Evolutionary conservation across 2,888 invertebrate species (phyloP), one percentile per base, ranked within the genome.

Genomic region (Caradrina clavipalpis): DNA sequence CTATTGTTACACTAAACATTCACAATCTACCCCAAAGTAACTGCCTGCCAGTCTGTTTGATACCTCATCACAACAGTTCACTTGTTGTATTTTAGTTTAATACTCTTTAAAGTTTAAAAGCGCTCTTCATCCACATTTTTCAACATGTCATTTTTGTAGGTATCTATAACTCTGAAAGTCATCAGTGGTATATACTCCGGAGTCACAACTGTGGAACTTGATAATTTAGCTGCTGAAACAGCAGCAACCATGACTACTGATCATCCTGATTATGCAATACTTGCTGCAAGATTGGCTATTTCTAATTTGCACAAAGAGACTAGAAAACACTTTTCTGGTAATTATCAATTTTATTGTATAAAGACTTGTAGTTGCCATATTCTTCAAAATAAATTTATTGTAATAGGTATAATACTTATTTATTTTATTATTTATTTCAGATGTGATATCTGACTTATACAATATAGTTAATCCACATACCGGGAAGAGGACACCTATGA

Each of bases 271-370:
- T 99, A 99, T 96, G 99, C 98, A 7, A 96, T 98, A 71, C 94
- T 98, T 62, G 98, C 98, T 64, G 98, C 98, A 4, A 97, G 99
- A 82, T 98, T 99, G 87, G 99, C 99, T 10, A 98, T 99, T 55
- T 99, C 99, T 1, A 99, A 99, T 96, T 96, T 99, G 73, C 99
- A 99, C 89, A 99, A 99, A 90, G 99, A 99, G 96, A 99, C 99
- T 0, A 99, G 98, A 89, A 99, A 99, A 94, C 97, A 97, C 60
- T 99, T 99, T 91, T 98, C 98, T 86, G 98, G 98, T 98, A 95
- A 88, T 39, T 69, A n/a, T 53, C 55, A 19, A 56, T 26, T 47
- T 15, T 53, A 42, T 51, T 31, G 26, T 47, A 26, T 51, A 45
- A 51, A 49, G 45, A 47, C 39, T 11, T 45, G 15, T 13, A 47